Evolutionary conservation across 2,797 vertebrate species (phyloP), one percentile per base, ranked within the genome.

Genomic region (Varecia variegata): DNA sequence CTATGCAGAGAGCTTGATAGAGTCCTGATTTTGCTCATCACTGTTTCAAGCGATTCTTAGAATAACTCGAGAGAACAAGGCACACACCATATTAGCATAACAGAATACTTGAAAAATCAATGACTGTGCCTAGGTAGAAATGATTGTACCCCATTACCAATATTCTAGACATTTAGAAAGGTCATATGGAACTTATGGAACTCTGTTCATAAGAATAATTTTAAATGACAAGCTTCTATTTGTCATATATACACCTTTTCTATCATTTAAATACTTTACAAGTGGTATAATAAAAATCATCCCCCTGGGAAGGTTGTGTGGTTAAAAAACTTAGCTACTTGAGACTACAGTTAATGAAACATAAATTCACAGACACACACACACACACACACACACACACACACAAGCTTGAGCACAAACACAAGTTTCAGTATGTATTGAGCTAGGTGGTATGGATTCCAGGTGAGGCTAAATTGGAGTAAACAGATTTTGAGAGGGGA

Each of bases 51-150:
- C 74, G 27, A 70, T 91, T 79, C 83, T 96, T 94, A 97, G 92
- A 97, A 96, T 93, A 97, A 94, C 87, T 94, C 85, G 9, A 94
- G 52, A 93, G 87, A 90, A 93, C 79, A 88, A 86, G 81, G 70
- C 90, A 79, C 35, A 47, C 32, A 74, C 21, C 40, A 70, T 43
- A 95, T 97, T 95, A 96, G 82, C 92, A 92, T 97, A 85, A 71
- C 52, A 96, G 83, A 95, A 52, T 90, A 92, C 88, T 97, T 92
- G 81, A 93, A 97, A 96, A 96, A 88, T 94, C 92, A 96, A 85
- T 95, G 92, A 54, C 90, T 95, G 32, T 93, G 35, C 38, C 93
- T 88, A 71, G 58, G 67, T 94, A 90, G 87, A 94, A 96, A 86
- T 79, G 81, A 96, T 32, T 62, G 21, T 52, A 50, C 65, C 80